A percentile compares a stretch with the other conserved stretches of the same genome.
phyloP scores from a whole-genome alignment of 1,140 invertebrate species.

The Drosophila seguyi region DNA sequence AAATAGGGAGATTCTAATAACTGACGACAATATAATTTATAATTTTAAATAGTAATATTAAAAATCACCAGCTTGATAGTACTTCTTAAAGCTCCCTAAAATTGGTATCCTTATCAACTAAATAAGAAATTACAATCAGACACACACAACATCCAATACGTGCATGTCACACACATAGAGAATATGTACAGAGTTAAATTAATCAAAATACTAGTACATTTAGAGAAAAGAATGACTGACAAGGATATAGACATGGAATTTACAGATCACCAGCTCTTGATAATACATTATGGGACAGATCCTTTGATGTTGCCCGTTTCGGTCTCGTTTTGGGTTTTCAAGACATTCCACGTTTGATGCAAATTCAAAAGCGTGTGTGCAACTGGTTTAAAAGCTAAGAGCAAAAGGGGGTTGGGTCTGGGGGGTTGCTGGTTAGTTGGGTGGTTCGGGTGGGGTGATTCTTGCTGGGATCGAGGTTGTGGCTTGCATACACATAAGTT shows the following conservation, averaged over 20 bases:
- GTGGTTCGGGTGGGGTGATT: slow-evolving; percentile 18
- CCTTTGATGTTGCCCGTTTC: slow-evolving; percentile 21
- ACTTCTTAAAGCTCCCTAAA: neutral
- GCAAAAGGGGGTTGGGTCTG: slow-evolving; percentile 26
- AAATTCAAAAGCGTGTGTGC: slow-evolving; percentile 41
- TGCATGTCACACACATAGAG: slow-evolving; percentile 37
- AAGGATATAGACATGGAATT: slow-evolving; percentile 22
- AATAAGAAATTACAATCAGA: slow-evolving; percentile 12
- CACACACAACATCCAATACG: slow-evolving; percentile 29
- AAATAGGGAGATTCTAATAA: neutral
- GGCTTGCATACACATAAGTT: slow-evolving; percentile 62
- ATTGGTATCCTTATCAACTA: neutral
- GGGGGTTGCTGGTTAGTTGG: slow-evolving; percentile 33
- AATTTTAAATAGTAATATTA: neutral
- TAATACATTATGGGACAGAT: slow-evolving; percentile 43
- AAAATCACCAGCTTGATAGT: neutral
- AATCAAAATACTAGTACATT: slow-evolving; percentile 17
- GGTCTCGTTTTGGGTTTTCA: slow-evolving; percentile 10
- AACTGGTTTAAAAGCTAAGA: slow-evolving; percentile 52
- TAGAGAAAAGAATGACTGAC: slow-evolving; percentile 22
- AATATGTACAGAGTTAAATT: slow-evolving; percentile 53
- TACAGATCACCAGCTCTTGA: slow-evolving; percentile 28
- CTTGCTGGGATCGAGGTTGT: slow-evolving; percentile 51
- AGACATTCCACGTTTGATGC: slow-evolving; percentile 27
- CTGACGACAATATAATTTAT: neutral